phyloP scores from a whole-genome alignment of 2,888 invertebrate genomes.

The Piscicola geometra region DNA sequence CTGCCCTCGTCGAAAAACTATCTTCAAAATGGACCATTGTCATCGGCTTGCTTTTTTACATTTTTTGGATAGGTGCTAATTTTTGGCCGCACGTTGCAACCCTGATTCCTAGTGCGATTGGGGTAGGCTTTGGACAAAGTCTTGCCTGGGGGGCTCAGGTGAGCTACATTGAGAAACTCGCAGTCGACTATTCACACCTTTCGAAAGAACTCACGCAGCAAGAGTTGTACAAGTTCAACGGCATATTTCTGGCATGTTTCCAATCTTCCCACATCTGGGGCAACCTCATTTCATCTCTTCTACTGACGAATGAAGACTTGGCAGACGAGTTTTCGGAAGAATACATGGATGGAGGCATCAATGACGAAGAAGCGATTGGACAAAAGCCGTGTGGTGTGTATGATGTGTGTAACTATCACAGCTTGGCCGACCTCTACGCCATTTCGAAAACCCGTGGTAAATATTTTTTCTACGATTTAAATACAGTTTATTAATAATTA shows the following conservation, averaged over 20 bases:
- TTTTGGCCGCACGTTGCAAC: conserved; percentile 54
- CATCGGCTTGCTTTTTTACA: conserved; percentile 52
- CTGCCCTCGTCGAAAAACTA: conserved; percentile 51
- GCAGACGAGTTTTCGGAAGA: not conserved
- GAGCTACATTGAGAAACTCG: conserved; percentile 52
- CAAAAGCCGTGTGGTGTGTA: conserved; percentile 35
- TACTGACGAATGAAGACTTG: conserved; percentile 43
- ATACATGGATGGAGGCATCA: conserved; percentile 7
- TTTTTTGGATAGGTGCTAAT: conserved; percentile 54
- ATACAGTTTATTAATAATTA: too few species aligned
- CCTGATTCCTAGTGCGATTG: conserved; percentile 51
- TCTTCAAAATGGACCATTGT: conserved; percentile 54
- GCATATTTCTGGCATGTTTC: conserved; percentile 54
- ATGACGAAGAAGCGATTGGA: not conserved
- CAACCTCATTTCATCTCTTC: conserved; percentile 52
- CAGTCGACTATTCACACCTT: conserved; percentile 50
- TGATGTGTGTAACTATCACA: conserved; percentile 25
- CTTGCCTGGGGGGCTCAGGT: conserved; percentile 52
- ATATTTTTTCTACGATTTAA: not conserved
- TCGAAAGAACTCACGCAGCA: conserved; percentile 49
- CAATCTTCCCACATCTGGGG: conserved; percentile 56
- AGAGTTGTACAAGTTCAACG: conserved; percentile 53
- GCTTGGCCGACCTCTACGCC: not conserved
- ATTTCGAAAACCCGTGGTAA: conserved; percentile 22
- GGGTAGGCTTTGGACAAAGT: conserved; percentile 54